Base-by-base conservation (phyloP, 2,113 vertebrate genomes). In the Megatriorchis doriae region DNA sequence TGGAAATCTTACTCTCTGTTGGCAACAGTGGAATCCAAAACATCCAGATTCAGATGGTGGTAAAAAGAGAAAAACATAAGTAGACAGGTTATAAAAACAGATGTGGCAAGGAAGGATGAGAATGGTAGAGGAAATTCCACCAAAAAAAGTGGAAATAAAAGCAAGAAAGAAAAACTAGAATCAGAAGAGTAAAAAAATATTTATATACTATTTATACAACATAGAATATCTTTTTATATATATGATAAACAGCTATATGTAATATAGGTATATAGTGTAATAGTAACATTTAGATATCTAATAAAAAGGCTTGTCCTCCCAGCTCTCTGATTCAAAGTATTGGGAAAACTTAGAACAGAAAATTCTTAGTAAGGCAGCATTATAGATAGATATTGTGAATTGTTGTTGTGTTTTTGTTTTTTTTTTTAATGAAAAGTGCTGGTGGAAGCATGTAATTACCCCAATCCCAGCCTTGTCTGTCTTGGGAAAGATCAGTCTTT, bases 1-100 rank as follows among this genome's bases (percentile, higher is more conserved):
- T 31, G 56, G 42, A 86, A 94, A 92, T 71, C 96, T 97, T 97
- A 97, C 97, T 97, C 97, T 97, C 97, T 97, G 86, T 94, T 94
- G 72, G 45, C 78, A 96, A n/a, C 38, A 70, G 67, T 58, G 40
- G 72, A 84, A 96, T 97, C 78, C 96, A 82, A 89, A 94, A 48
- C 9, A 83, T 87, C 71, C 88, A 81, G 48, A 47, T 91, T 43
- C 40, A 77, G 47, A 61, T 29, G 62, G 40, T 56, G 77, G n/a
- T 70, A 67, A 93, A 78, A 84, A 75, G 81, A 87, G 62, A 61
- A 90, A 83, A 86, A 34, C 26, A 36, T 53, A 90, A 53, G 25
- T 18, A 72, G 52, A 23, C 3, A 74, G 36, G 13, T 92, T 70
- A 67, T 66, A 52, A 40, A 72, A 86, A 93, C 9, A 78, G 22